Base-by-base conservation (phyloP, 2,113 vertebrate genomes). In the Aix galericulata region DNA sequence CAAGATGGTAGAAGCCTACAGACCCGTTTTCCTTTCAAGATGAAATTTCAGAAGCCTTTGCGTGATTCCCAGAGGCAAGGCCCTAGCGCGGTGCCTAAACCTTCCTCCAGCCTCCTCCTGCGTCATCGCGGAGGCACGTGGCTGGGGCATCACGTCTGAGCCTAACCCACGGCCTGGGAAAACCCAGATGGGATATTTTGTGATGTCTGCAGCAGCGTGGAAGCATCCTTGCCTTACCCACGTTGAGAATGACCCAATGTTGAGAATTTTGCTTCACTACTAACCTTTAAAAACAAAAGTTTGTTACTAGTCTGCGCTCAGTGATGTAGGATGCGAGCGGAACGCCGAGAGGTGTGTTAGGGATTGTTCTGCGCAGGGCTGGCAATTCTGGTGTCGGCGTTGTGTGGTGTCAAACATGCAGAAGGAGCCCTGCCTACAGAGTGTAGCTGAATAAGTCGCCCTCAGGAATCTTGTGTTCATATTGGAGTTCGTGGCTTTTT, bases 341-440 rank as follows among this genome's bases (percentile, higher is more conserved):
- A 3, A 8, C 11, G 52, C 1, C 14, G 11, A 36, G 46, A 31
- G 34, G 4, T 34, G 1, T n/a, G 2, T 46, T 32, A 34, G 13
- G 58, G 50, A 17, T 85, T 60, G 4, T 17, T 15, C n/a, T 26
- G 6, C 21, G 1, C 27, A 1, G 34, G 7, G 29, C 5, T 3
- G 26, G 1, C 42, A 1, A 8, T 15, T 56, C 12, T 9, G 27
- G 29, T 52, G 58, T 34, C 3, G 38, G 66, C 21, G 46, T 48
- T 22, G 6, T 21, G 46, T 21, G 11, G 50, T 9, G 22, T 48
- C 44, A 13, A 8, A 44, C 8, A 4, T 1, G 17, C 44, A 2
- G 1, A 6, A 8, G 36, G 36, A 55, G 40, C 40, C 6, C 0
- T 1, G 8, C 5, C 8, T 31, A 17, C 17, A 2, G 79, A 2